Conservation (phyloP, 2,797 vertebrate species). For the Pachyuromys duprasi region DNA sequence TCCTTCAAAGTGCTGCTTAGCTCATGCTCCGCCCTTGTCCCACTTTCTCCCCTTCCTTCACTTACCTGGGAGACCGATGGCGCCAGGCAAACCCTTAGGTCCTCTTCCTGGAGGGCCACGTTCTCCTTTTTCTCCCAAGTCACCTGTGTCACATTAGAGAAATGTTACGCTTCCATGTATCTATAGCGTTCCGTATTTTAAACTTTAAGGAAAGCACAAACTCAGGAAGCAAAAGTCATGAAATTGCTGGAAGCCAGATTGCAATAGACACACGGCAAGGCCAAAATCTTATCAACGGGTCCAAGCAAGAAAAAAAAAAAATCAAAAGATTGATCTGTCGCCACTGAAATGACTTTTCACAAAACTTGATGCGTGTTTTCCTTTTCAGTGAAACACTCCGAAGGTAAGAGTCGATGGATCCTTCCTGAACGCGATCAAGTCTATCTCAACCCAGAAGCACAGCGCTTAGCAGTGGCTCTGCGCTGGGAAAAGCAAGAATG, state of each 20-base stretch:
- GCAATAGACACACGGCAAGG: background rate
- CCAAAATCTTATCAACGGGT: background rate
- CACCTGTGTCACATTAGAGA: constrained; percentile 89
- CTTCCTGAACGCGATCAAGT: background rate
- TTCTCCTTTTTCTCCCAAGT: constrained; percentile 95
- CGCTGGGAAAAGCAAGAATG: background rate
- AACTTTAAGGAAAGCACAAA: constrained; percentile 45
- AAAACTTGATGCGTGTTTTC: background rate
- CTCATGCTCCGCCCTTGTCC: background rate
- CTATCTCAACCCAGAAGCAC: background rate
- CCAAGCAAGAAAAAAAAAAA: background rate
- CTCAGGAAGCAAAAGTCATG: constrained; percentile 5
- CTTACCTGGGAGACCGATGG: constrained; percentile 95
- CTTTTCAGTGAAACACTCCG: background rate
- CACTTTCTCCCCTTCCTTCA: background rate
- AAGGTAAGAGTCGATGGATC: background rate
- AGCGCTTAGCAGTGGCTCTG: background rate
- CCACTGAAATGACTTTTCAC: background rate
- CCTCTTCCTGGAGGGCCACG: constrained; percentile 94
- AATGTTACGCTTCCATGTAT: constrained; percentile 49
- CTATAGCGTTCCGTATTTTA: background rate
- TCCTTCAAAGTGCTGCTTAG: background rate
- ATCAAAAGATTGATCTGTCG: background rate
- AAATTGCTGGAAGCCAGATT: background rate
- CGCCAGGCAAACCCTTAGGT: constrained; percentile 94